A percentile compares a stretch with the other conserved stretches of the same genome.
phyloP scores from a whole-genome alignment of 2,113 vertebrate species.

The Neodon shergylaensis region DNA sequence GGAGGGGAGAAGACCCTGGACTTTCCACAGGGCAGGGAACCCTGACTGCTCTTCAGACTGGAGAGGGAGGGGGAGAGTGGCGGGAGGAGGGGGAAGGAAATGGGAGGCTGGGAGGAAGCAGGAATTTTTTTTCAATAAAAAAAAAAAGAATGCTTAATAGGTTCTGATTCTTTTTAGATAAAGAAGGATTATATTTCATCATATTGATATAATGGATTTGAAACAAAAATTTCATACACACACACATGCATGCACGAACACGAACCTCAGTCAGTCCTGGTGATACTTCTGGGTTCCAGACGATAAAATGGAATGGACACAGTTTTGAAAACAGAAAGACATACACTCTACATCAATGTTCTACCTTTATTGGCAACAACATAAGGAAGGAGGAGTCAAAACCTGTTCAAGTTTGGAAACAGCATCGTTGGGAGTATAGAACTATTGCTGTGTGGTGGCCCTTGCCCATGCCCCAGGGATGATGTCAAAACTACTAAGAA shows the following conservation, averaged over 20 bases:
- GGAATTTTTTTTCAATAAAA: too few species aligned
- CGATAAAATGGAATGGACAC: background rate
- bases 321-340: background rate
- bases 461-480: background rate
- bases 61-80: too few species aligned
- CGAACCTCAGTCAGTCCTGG: background rate
- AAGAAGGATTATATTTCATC: too few species aligned
- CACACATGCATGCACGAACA: too few species aligned
- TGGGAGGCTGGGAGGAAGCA: too few species aligned
- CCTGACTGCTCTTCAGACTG: too few species aligned
- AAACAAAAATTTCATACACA: background rate
- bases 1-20: too few species aligned
- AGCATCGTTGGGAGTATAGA: background rate
- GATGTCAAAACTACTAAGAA: background rate
- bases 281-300: background rate
- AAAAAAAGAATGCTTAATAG: too few species aligned
- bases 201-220: background rate
- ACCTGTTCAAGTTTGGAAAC: background rate
- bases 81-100: too few species aligned
- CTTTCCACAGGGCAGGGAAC: too few species aligned
- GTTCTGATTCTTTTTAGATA: too few species aligned
- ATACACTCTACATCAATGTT: background rate
- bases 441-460: background rate
- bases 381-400: background rate
- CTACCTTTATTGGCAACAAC: background rate